A percentile compares a stretch with the other conserved stretches of the same genome.
Conservation (phyloP, 2,888 invertebrate species). For the Neuroscelio doddi region DNA sequence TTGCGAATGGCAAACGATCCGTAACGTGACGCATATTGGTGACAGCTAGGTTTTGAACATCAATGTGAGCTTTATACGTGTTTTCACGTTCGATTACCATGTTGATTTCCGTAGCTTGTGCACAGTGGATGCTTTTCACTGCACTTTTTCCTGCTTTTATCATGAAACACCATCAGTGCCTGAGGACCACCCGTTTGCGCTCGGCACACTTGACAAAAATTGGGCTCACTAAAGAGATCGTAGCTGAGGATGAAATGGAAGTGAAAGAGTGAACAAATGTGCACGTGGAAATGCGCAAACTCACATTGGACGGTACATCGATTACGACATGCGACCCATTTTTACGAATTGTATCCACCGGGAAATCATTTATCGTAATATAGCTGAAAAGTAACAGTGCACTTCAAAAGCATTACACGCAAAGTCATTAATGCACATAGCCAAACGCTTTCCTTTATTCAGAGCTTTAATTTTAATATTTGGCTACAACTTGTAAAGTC, state of each 20-base stretch:
- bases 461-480: too few species aligned
- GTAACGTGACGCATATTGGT: constrained; percentile 1
- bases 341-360: constrained; percentile 10
- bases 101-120: constrained; percentile 1
- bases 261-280: constrained; percentile 11
- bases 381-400: constrained; percentile 5
- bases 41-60: constrained; percentile 5
- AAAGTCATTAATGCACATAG: too few species aligned
- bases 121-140: constrained; percentile 8
- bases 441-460: too few species aligned
- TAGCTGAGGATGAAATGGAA: constrained; percentile 5
- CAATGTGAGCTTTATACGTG: constrained; percentile 5
- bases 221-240: constrained; percentile 9
- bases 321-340: constrained; percentile 17
- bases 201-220: constrained; percentile 11
- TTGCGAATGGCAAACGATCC: neutral
- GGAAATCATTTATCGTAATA: constrained; percentile 14
- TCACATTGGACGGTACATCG: constrained; percentile 11
- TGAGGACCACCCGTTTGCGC: constrained; percentile 7
- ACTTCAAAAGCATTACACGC: neutral
- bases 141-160: constrained; percentile 12
- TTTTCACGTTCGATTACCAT: constrained; percentile 13
- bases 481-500: too few species aligned
- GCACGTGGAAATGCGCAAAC: constrained; percentile 12
- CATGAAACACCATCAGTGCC: constrained; percentile 12